Evolutionary conservation across 2,888 invertebrate species (phyloP), one percentile per base, ranked within the genome.

Genomic region (Ectropis crepuscularia): DNA sequence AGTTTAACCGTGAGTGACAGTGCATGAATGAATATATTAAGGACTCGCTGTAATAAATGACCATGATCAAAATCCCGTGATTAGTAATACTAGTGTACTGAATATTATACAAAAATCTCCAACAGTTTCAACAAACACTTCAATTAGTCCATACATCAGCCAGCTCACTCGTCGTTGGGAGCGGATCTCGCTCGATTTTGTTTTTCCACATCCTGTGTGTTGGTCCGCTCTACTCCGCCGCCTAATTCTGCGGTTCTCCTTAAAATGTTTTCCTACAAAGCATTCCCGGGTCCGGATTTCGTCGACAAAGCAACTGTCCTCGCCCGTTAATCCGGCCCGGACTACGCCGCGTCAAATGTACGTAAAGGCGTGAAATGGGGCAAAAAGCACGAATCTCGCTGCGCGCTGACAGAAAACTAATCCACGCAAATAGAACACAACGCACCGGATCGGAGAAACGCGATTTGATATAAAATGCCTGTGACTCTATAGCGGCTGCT

Each of bases 231-330:
- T 2, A 11, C 6, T 38, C 11, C 38, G 11, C 38, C 2, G 50
- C 39, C 50, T 49, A 38, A 49, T 49, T n/a, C n/a, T 37, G 16
- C 39, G 5, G 5, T 28, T 10, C 10, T 16, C 16, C 74, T 74
- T 72, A 73, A 75, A 79, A 74, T 70, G 74, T 74, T 73, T 72
- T 63, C 70, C 72, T 67, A 76, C 76, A 76, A 77, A 74, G 76
- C 75, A 67, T 77, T 76, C 71, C 64, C 71, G 69, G 71, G 43
- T 67, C 68, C 72, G 68, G 73, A 73, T 70, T 70, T 65, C 71
- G 74, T 67, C 71, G 74, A 77, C 76, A 77, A 71, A 70, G 70
- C 77, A 72, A 72, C 71, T 74, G 73, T 73, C 71, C 73, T 70
- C 64, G 74, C 74, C 75, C 75, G 65, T 74, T 76, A 77, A 74